These are phyloP conservation scores for Cheirogaleus major DNA, from an alignment of 2,797 vertebrate genomes.

Conservation along the genomic window DNA sequence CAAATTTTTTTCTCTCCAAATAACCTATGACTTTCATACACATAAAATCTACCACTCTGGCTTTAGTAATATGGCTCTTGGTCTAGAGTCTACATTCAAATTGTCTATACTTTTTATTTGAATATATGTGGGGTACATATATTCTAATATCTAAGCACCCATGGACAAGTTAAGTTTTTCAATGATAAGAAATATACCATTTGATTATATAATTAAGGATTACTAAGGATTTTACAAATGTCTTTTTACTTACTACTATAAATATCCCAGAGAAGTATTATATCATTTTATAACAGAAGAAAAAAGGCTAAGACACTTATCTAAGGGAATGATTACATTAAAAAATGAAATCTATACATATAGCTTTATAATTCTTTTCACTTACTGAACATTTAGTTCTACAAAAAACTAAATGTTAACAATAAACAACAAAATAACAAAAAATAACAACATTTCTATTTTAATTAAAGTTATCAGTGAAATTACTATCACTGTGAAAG, in stretches of 20 bases:
- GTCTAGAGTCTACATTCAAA: background rate
- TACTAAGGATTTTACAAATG: background rate
- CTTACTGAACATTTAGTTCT: background rate
- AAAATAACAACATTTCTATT: background rate
- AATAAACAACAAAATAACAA: background rate
- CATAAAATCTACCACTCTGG: background rate
- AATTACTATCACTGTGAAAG: background rate
- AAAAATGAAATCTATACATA: background rate
- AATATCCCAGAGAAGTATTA: background rate
- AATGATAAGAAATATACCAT: background rate
- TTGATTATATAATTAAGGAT: background rate
- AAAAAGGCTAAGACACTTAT: background rate
- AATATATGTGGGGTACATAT: background rate
- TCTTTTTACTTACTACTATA: background rate
- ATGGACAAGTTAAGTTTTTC: background rate
- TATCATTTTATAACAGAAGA: background rate
- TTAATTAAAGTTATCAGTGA: slow-evolving; percentile 8
- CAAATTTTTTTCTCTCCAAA: background rate
- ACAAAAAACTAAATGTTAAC: background rate
- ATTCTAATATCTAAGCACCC: background rate
- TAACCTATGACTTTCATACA: background rate
- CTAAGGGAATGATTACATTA: background rate
- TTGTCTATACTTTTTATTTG: background rate
- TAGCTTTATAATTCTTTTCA: background rate
- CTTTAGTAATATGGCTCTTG: background rate